Percentiles rank a stretch among this genome's conserved stretches.
Evolutionary conservation across 2,888 invertebrate species (phyloP).

Genomic region (Cephus pygmeus): DNA sequence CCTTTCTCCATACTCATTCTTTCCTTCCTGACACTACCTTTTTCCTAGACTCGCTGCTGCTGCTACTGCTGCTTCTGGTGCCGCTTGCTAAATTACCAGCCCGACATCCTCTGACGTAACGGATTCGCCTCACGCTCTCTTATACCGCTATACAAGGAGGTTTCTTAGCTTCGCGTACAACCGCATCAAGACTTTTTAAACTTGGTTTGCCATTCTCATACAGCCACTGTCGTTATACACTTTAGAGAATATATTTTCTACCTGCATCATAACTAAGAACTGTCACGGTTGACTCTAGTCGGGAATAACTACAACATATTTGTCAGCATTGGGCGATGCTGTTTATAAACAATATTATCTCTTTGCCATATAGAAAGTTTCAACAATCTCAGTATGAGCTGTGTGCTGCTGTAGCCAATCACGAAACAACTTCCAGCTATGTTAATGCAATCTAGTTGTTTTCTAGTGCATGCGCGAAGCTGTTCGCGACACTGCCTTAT

Average conservation of each 20-base stretch:
- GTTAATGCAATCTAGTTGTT: not conserved
- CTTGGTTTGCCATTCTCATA: not conserved
- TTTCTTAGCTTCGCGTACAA: not conserved
- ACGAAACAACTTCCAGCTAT: not conserved
- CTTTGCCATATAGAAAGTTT: too few relatives aligned
- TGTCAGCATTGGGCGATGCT: not conserved
- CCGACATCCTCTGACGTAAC: slow-evolving; percentile 33
- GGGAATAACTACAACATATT: not conserved
- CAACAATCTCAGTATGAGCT: too few relatives aligned
- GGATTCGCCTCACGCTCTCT: slow-evolving; percentile 28
- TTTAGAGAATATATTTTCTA: not conserved
- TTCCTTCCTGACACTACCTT: not conserved
- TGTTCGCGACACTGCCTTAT: not conserved
- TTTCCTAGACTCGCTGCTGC: slow-evolving; percentile 11
- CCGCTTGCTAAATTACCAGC: not conserved
- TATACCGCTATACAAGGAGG: slow-evolving; percentile 31
- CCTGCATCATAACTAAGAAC: not conserved
- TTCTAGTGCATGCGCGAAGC: not conserved
- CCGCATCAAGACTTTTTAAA: not conserved
- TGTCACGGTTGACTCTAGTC: not conserved
- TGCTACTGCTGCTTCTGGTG: not conserved
- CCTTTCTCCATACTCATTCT: not conserved
- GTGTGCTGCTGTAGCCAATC: not conserved
- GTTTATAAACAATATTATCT: not conserved
- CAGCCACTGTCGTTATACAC: not conserved